Percentiles rank a stretch among this genome's conserved stretches.
phyloP scores from a whole-genome alignment of 2,888 invertebrate species.

The Helicoverpa assulta region DNA sequence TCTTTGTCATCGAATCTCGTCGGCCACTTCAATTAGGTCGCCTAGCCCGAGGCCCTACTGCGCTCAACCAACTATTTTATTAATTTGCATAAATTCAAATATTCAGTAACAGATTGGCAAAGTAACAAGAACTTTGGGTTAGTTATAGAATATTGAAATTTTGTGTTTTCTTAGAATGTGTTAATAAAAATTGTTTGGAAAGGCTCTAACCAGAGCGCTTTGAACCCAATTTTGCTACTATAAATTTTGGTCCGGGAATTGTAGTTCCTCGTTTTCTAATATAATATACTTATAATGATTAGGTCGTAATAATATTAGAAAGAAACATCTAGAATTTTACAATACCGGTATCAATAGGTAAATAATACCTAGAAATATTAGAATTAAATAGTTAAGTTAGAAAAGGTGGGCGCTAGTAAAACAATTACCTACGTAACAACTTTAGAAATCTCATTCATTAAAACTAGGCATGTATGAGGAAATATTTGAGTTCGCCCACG shows the following conservation, averaged over 20 bases:
- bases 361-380: no score
- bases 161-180: slow-evolving; percentile 18
- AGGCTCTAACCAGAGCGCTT: background rate
- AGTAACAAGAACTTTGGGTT: slow-evolving; percentile 32
- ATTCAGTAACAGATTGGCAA: slow-evolving; percentile 61
- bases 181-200: background rate
- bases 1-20: slow-evolving; percentile 49
- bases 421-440: no score
- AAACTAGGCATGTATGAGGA: background rate
- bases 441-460: background rate
- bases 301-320: no score
- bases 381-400: no score
- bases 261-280: no score
- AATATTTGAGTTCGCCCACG: background rate
- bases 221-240: background rate
- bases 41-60: slow-evolving; percentile 46
- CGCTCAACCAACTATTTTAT: slow-evolving; percentile 59
- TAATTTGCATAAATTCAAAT: slow-evolving; percentile 66
- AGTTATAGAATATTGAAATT: slow-evolving; percentile 11
- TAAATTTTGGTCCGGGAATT: no score
- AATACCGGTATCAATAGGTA: no score
- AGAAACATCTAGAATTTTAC: no score
- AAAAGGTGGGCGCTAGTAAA: no score
- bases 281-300: no score
- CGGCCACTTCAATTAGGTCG: slow-evolving; percentile 60